Conservation (phyloP, 2,113 vertebrate species). For the Colius striatus region DNA sequence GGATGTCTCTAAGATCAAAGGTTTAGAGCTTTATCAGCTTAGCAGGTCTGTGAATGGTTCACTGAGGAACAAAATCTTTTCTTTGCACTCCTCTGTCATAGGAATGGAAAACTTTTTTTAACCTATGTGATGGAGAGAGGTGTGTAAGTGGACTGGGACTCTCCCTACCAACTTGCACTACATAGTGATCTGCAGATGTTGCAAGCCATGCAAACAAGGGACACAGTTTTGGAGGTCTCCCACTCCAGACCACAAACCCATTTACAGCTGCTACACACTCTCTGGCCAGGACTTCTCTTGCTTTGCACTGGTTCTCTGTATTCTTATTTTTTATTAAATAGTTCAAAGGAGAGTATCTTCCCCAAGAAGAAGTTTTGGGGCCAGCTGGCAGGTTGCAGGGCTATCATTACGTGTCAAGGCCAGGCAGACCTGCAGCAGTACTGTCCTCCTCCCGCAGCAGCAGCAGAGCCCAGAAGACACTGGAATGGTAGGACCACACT, state of each 20-base stretch:
- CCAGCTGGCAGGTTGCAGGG: neutral
- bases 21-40: neutral
- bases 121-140: neutral
- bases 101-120: neutral
- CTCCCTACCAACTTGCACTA: too few relatives aligned
- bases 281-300: neutral
- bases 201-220: too few relatives aligned
- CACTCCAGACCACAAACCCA: neutral
- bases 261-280: neutral
- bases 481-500: neutral
- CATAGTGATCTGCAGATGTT: accelerated
- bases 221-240: neutral
- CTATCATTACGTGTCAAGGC: neutral
- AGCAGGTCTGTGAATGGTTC: neutral
- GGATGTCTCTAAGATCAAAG: neutral
- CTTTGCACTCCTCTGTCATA: neutral
- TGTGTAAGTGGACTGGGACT: too few relatives aligned
- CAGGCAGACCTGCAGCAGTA: neutral
- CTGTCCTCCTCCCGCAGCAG: neutral
- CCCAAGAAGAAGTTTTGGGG: neutral
- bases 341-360: neutral
- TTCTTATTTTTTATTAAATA: neutral
- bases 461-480: neutral
- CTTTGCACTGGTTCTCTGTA: neutral
- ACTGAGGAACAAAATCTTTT: neutral